phyloP scores from a whole-genome alignment of 1,140 invertebrate genomes.

The Brachionus paranguensis region DNA sequence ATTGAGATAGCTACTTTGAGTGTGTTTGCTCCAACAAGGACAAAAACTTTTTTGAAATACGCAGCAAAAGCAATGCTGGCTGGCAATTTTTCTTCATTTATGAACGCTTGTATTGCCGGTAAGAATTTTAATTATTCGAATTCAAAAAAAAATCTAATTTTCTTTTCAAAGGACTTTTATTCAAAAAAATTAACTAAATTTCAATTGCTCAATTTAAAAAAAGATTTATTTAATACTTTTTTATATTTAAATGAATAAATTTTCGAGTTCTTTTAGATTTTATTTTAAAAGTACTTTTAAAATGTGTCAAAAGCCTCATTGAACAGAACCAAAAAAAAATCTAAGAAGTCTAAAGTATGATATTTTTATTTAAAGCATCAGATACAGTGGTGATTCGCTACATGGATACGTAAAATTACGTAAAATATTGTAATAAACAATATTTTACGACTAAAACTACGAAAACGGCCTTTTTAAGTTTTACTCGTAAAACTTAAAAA shows the following conservation, averaged over 20 bases:
- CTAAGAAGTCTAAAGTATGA: no score
- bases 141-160: not conserved
- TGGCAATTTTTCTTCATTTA: slow-evolving; percentile 74
- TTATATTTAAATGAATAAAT: not conserved
- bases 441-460: no score
- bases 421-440: no score
- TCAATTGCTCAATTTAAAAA: not conserved
- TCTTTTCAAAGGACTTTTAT: slow-evolving; percentile 1
- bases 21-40: slow-evolving; percentile 71
- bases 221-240: not conserved
- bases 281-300: no score
- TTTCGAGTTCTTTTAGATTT: not conserved
- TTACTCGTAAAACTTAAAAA: no score
- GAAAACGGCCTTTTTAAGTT: no score
- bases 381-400: no score
- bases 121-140: slow-evolving; percentile 33
- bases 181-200: slow-evolving; percentile 8
- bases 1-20: slow-evolving; percentile 75
- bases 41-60: slow-evolving; percentile 63
- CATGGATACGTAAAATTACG: no score
- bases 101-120: slow-evolving; percentile 86
- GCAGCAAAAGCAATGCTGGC: slow-evolving; percentile 73
- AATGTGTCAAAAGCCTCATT: no score
- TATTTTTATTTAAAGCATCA: no score
- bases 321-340: no score